These are phyloP conservation scores for Hemicentrotus pulcherrimus DNA, from an alignment of 35 echinoderm and acorn worm species.

Conservation along the genomic window DNA sequence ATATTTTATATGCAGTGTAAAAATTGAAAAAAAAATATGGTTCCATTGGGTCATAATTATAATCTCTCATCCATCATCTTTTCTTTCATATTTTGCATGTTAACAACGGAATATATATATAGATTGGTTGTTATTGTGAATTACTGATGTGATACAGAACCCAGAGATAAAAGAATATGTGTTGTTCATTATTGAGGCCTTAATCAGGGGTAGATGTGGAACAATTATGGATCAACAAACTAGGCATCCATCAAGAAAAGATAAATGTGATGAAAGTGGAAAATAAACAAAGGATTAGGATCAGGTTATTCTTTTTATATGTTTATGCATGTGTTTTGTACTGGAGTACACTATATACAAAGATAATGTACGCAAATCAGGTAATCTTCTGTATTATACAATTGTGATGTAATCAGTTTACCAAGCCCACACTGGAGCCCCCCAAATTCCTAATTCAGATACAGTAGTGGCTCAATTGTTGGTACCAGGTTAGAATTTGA, in stretches of 20 bases:
- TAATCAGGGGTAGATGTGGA: not conserved
- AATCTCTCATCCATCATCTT: no score
- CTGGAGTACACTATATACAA: no score
- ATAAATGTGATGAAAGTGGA: no score
- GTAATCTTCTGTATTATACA: no score
- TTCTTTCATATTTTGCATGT: not conserved
- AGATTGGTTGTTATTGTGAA: not conserved
- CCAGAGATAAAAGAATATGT: no score
- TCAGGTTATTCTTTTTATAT: not conserved
- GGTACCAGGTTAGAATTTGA: not conserved
- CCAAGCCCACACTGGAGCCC: not conserved
- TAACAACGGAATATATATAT: not conserved
- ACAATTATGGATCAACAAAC: not conserved
- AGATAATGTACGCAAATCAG: no score
- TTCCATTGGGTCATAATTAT: no score
- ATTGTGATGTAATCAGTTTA: not conserved
- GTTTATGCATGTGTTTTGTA: not conserved
- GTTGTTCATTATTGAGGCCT: no score
- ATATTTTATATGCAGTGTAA: no score
- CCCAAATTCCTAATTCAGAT: not conserved
- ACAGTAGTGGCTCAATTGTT: not conserved
- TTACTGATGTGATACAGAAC: not conserved
- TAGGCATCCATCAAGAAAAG: not conserved
- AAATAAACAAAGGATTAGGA: no score
- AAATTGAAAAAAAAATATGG: no score